Conservation (phyloP, 2,113 vertebrate genomes). For the Dunckerocampus dactyliophorus region DNA sequence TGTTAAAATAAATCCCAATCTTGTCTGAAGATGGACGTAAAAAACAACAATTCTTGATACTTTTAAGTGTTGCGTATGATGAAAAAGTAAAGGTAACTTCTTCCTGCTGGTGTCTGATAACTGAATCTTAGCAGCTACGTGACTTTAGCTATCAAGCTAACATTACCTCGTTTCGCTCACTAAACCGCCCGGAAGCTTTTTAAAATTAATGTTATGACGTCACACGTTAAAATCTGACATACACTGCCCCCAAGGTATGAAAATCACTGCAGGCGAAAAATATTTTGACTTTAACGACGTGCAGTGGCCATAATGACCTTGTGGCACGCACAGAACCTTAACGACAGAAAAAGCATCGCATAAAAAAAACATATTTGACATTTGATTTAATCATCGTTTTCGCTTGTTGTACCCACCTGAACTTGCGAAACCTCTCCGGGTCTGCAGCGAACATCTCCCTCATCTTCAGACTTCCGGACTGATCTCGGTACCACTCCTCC, state of each 20-base stretch:
- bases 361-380: not conserved
- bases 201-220: not conserved
- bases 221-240: not conserved
- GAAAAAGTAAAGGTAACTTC: too few relatives aligned
- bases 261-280: not conserved
- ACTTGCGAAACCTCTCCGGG: constrained; percentile 77
- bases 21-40: not conserved
- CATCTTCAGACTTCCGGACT: constrained; percentile 76
- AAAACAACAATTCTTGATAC: too few relatives aligned
- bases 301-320: not conserved
- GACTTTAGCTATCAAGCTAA: not conserved
- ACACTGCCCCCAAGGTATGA: not conserved
- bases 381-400: not conserved
- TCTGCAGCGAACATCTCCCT: constrained; percentile 81
- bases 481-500: constrained; percentile 75
- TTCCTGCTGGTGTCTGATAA: constrained; percentile 4
- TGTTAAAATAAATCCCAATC: too few relatives aligned
- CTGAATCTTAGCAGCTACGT: not conserved
- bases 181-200: not conserved
- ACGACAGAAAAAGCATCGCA: not conserved
- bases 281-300: not conserved
- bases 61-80: not conserved
- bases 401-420: constrained; percentile 76
- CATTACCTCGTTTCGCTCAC: not conserved
- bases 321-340: not conserved